phyloP scores from a whole-genome alignment of 2,113 vertebrate genomes.

The Macquaria australasica region DNA sequence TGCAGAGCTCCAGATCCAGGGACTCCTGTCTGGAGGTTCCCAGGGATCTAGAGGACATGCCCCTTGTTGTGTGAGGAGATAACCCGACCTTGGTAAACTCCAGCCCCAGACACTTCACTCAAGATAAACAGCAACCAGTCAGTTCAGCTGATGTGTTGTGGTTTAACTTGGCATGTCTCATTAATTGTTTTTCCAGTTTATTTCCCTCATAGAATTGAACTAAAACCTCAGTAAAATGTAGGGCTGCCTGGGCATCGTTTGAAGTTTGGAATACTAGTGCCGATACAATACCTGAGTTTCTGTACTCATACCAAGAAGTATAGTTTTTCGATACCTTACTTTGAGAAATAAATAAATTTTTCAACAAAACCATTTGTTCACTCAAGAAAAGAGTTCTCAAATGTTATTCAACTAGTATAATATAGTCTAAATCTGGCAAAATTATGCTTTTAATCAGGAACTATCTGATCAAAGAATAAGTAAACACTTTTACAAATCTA shows the following conservation, averaged over 20 bases:
- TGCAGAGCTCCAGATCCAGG: constrained; percentile 68
- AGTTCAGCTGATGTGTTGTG: background rate
- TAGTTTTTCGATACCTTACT: background rate
- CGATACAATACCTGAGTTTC: background rate
- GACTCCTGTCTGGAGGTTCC: constrained; percentile 74
- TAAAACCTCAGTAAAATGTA: background rate
- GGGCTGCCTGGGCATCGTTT: background rate
- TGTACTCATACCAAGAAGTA: background rate
- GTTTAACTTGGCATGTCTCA: background rate
- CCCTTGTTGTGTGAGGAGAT: constrained; percentile 79
- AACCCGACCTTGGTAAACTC: background rate
- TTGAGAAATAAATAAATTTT: background rate
- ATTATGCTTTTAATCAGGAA: background rate
- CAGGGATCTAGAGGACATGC: constrained; percentile 78
- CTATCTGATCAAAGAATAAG: background rate
- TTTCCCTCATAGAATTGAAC: background rate
- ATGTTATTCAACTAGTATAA: background rate
- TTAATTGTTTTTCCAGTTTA: background rate
- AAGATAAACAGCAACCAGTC: constrained; percentile 10
- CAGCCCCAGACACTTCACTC: constrained; percentile 13
- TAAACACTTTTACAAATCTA: background rate
- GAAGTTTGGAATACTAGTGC: background rate
- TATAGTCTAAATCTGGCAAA: background rate
- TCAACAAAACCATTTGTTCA: background rate
- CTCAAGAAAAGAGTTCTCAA: background rate